phyloP scores from a whole-genome alignment of 2,888 invertebrate species.

The Pantelozetes paolii region DNA sequence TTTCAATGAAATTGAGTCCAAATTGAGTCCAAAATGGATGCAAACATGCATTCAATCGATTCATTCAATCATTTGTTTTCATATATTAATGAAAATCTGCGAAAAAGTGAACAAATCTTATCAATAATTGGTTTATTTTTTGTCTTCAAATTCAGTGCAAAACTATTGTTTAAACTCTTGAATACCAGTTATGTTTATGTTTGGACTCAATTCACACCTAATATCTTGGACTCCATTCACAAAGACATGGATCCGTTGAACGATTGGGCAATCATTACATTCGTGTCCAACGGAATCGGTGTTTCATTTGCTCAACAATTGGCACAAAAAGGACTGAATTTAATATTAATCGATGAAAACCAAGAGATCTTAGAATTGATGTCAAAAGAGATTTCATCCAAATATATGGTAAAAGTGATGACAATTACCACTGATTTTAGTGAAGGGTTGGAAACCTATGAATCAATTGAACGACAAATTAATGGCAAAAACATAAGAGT shows the following conservation, averaged over 20 bases:
- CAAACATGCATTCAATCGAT: slow-evolving; percentile 25
- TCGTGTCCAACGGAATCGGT: neutral
- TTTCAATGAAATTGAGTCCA: too few relatives aligned
- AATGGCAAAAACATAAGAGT: slow-evolving; percentile 19
- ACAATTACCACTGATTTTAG: slow-evolving; percentile 22
- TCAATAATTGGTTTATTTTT: slow-evolving; percentile 21
- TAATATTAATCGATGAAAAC: slow-evolving; percentile 15
- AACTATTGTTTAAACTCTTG: neutral
- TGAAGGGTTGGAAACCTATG: neutral
- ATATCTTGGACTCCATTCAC: too few relatives aligned
- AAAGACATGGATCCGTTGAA: neutral
- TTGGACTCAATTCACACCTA: slow-evolving; percentile 4
- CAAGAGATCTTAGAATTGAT: neutral
- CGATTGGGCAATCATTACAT: slow-evolving; percentile 14
- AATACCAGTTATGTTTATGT: neutral
- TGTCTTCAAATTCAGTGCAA: slow-evolving; percentile 6
- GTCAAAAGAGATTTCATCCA: neutral
- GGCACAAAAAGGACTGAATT: slow-evolving; percentile 10
- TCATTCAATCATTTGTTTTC: slow-evolving; percentile 11
- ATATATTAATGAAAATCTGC: neutral
- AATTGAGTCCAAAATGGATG: too few relatives aligned
- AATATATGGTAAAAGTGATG: slow-evolving; percentile 29
- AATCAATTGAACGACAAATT: slow-evolving; percentile 10
- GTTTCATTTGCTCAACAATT: neutral
- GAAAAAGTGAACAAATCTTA: slow-evolving; percentile 10